These are phyloP conservation scores for Galleria mellonella DNA, from an alignment of 1,140 invertebrate genomes.

Conservation along the genomic window DNA sequence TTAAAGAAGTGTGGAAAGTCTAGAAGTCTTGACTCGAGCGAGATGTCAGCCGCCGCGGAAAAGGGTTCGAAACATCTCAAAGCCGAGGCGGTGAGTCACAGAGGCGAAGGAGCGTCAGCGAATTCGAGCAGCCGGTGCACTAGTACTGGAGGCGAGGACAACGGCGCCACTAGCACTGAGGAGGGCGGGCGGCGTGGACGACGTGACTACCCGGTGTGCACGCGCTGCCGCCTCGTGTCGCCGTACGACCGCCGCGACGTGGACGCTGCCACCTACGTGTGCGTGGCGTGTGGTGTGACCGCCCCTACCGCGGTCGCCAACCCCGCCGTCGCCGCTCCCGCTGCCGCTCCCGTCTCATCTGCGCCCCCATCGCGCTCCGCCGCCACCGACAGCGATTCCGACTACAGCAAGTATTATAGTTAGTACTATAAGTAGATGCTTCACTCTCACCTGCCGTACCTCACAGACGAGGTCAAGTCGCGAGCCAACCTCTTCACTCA, in stretches of 20 bases:
- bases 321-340: slow-evolving; percentile 12
- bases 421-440: slow-evolving; percentile 63
- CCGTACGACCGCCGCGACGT: slow-evolving; percentile 27
- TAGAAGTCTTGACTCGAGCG: slow-evolving; percentile 87
- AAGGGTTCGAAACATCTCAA: slow-evolving; percentile 50
- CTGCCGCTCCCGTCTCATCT: slow-evolving; percentile 9
- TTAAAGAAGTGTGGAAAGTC: slow-evolving; percentile 87
- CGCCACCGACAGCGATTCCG: slow-evolving; percentile 52
- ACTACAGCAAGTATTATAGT: slow-evolving; percentile 74
- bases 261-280: slow-evolving; percentile 23
- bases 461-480: background rate
- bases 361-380: slow-evolving; percentile 11
- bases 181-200: slow-evolving; percentile 38
- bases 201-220: slow-evolving; percentile 44
- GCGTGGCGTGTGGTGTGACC: slow-evolving; percentile 23
- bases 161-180: slow-evolving; percentile 36
- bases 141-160: slow-evolving; percentile 39
- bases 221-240: slow-evolving; percentile 35
- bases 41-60: slow-evolving; percentile 76
- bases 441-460: slow-evolving; percentile 24
- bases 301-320: slow-evolving; percentile 10
- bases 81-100: slow-evolving; percentile 14
- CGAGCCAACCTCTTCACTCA: too few relatives aligned
- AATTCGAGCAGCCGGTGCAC: slow-evolving; percentile 34
- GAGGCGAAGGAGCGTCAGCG: slow-evolving; percentile 20